Base-by-base conservation (phyloP, 1,140 invertebrate species). In the Eurosta solidaginis region DNA sequence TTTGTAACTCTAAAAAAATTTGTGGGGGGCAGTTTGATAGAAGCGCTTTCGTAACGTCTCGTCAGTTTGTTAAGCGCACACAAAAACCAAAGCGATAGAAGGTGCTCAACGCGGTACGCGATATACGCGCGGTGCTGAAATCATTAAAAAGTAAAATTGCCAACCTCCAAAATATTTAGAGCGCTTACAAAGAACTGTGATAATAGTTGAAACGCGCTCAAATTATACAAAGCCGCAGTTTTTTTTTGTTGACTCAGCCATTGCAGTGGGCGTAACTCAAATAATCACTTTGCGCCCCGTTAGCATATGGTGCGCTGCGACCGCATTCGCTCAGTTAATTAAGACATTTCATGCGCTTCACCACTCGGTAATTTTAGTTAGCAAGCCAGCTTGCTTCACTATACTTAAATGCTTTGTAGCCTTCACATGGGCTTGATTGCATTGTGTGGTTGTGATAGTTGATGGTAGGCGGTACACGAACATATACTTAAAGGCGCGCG, bases 271-370 rank as follows among this genome's bases (percentile, higher is more conserved):
- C n/a, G 54, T n/a, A 1, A 17, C n/a, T 47, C 7, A 1, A 22
- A 33, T 42, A 40, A 29, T 29, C 33, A 33, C 1, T 20, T n/a
- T 1, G 7, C n/a, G 40, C 33, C 6, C 25, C 54, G n/a, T n/a
- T 68, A 7, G 5, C 54, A 36, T 36, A 63, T 36, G 54, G 5
- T 10, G n/a, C n/a, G n/a, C n/a, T 10, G 52, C 27, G 27, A 27
- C 52, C 52, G 52, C 25, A 33, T 59, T 59, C 33, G 6, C 54
- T 59, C 59, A n/a, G 59, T 68, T 68, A 68, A 68, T 68, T 68
- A 68, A 40, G 59, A 68, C 59, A 68, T 68, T 68, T 68, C 59
- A 22, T 68, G 5, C 59, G 59, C 59, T 68, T 36, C n/a, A 29
- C 3, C 59, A 33, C 59, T 1, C 59, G 17, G 22, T n/a, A 17